A percentile compares a stretch with the other conserved stretches of the same genome.
Evolutionary conservation across 2,113 vertebrate species (phyloP).

Genomic region (Corythornis madagascariensis): DNA sequence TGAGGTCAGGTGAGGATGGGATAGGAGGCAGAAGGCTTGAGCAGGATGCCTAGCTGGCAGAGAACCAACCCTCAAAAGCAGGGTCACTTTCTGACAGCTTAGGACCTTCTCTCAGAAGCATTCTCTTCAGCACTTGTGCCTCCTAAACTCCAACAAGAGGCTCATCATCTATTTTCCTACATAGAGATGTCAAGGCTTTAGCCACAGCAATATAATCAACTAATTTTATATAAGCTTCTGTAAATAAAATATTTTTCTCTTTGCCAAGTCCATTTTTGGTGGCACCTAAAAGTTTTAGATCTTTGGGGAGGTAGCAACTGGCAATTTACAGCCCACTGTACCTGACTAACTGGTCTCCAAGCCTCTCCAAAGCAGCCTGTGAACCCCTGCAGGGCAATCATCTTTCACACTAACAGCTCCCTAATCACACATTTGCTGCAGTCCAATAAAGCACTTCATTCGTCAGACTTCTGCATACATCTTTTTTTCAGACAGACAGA

Average conservation of each 20-base stretch:
- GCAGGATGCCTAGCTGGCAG: neutral
- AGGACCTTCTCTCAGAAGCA: neutral
- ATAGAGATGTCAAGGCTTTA: neutral
- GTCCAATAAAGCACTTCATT: neutral
- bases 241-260: neutral
- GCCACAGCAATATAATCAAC: neutral
- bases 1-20: constrained; percentile 45
- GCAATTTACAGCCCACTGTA: neutral
- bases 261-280: neutral
- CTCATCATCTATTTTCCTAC: neutral
- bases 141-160: neutral
- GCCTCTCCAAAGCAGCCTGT: neutral
- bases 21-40: neutral
- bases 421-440: constrained; percentile 15
- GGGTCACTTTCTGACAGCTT: neutral
- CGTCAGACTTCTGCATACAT: neutral
- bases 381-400: constrained; percentile 20
- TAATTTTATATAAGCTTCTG: neutral
- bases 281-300: neutral
- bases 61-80: neutral
- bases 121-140: neutral
- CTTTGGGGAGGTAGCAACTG: neutral
- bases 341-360: neutral
- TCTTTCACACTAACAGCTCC: constrained; percentile 10
- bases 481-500: neutral